phyloP scores from a whole-genome alignment of 2,113 vertebrate species.

The Craseonycteris thonglongyai region DNA sequence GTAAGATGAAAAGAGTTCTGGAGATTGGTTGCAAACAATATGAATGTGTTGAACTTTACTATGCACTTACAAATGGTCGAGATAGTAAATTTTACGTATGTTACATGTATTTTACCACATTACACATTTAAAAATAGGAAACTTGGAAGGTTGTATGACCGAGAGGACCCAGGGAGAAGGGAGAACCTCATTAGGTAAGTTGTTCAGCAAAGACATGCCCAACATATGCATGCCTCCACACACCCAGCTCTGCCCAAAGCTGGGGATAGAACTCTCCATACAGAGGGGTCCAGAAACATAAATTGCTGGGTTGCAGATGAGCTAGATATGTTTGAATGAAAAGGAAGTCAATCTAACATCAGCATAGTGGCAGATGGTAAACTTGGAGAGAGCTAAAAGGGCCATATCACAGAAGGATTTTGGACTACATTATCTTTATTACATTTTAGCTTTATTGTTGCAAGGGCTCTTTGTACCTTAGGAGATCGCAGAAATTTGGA shows the following conservation, averaged over 20 bases:
- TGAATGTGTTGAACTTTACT: not conserved
- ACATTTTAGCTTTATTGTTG: not conserved
- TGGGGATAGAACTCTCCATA: not conserved
- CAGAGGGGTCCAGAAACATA: not conserved
- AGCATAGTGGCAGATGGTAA: not conserved
- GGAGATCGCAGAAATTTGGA: not conserved
- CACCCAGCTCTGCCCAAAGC: not conserved
- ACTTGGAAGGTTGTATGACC: not conserved
- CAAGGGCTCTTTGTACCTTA: not conserved
- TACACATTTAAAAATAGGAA: not conserved
- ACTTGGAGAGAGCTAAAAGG: not conserved
- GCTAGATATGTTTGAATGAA: no score
- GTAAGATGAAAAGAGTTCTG: not conserved
- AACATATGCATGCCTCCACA: fast-evolving
- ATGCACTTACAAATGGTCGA: not conserved
- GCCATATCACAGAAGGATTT: not conserved
- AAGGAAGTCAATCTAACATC: not conserved
- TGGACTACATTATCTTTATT: not conserved
- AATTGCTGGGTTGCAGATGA: not conserved
- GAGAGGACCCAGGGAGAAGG: not conserved
- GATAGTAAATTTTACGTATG: not conserved
- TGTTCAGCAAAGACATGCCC: not conserved
- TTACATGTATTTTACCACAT: not conserved
- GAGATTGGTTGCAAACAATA: not conserved
- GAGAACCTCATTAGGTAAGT: not conserved